Base-by-base conservation (phyloP, 1,140 invertebrate species). In the Muscidifurax raptorellus region DNA sequence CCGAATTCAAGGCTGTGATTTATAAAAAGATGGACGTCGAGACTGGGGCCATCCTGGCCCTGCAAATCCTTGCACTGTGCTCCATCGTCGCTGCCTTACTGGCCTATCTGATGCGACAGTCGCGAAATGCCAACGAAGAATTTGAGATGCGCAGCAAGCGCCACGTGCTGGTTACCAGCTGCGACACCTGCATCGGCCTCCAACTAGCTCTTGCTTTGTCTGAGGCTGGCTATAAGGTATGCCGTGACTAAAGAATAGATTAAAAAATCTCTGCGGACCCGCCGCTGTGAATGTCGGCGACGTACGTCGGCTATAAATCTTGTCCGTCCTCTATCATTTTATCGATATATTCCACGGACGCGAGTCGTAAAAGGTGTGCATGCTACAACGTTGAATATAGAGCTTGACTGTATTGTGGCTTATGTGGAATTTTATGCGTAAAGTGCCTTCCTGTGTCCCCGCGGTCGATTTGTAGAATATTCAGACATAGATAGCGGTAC, bases 1-100 rank as follows among this genome's bases (percentile, higher is more conserved):
- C 15, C 47, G 0, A 52, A 40, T 18, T 52, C 2, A 1, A 52
- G 82, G 25, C 40, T 9, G 75, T 40, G 0, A 47, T 13, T n/a
- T n/a, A n/a, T 1, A 3, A 13, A 76, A 74, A 86, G 79, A 97
- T 97, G 96, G 96, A 97, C 90, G 95, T 95, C 82, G 95, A 96
- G 87, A 97, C 96, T 83, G 96, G 96, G 90, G 93, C 96, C 88
- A 95, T 96, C 40, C 92, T 97, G 90, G 96, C 95, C 86, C 94
- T 97, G 86, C 96, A 97, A 91, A 92, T 97, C 86, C 94, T 96
- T 78, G 96, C 96, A 1, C 92, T 97, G 25, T 96, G 96, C 90
- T 96, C 95, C 64, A 96, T 97, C 85, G 96, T 96, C 32, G 96
- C 96, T 1, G 96, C 96, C 12, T 93, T 97, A 84, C 92, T 97